Conservation (phyloP, 2,797 vertebrate species). For the Sebastes umbrosus region DNA sequence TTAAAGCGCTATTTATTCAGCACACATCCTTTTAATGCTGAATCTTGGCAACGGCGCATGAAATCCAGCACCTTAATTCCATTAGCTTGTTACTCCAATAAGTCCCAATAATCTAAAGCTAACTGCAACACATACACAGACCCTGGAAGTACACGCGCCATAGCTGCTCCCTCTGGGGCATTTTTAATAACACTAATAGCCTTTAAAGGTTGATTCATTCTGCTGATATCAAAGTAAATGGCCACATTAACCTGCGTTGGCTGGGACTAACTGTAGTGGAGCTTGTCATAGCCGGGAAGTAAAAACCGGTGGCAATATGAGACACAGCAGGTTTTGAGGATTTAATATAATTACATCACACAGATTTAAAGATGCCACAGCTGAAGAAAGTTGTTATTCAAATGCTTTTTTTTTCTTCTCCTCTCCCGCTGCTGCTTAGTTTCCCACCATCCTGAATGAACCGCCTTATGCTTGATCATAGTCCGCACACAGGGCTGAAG, state of each 20-base stretch:
- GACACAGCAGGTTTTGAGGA: conserved; percentile 48
- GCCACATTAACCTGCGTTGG: conserved; percentile 70
- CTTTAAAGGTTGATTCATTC: conserved; percentile 76
- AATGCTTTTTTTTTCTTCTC: background rate
- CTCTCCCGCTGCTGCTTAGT: conserved; percentile 40
- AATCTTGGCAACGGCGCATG: conserved; percentile 78
- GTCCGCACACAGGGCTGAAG: conserved; percentile 49
- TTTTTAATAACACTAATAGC: conserved; percentile 80
- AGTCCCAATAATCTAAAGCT: conserved; percentile 79
- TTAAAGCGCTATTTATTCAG: conserved; percentile 82
- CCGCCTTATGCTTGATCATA: conserved; percentile 48
- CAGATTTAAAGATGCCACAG: conserved; percentile 50
- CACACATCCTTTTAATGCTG: conserved; percentile 80
- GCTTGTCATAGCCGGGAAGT: conserved; percentile 30
- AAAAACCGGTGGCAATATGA: conserved; percentile 46
- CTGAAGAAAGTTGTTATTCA: conserved; percentile 49
- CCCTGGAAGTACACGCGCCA: conserved; percentile 52
- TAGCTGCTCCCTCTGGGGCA: conserved; percentile 61
- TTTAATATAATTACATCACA: conserved; percentile 60
- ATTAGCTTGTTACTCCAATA: conserved; percentile 84
- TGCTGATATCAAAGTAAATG: conserved; percentile 70
- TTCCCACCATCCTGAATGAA: conserved; percentile 67
- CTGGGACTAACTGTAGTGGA: conserved; percentile 38
- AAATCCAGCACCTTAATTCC: conserved; percentile 84
- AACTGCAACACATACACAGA: conserved; percentile 68